Base-by-base conservation (phyloP, 2,113 vertebrate genomes). In the Sinocyclocheilus grahami region DNA sequence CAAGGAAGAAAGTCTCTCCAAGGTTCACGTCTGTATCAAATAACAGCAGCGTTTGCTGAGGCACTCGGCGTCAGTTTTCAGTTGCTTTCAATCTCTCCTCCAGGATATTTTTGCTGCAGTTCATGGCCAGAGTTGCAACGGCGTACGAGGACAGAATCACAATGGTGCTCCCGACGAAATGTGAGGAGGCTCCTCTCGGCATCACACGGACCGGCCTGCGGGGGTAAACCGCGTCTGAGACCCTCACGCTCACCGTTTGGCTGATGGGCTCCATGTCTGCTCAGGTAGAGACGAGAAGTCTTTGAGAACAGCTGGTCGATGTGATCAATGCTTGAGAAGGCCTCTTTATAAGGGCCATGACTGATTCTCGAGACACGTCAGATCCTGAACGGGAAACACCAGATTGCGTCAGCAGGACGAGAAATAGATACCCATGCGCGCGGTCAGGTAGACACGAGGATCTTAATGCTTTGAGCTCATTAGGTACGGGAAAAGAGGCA, bases 91-190 rank as follows among this genome's bases (percentile, higher is more conserved):
- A 82, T 84, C 90, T 90, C 39, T 91, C 90, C 55, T 92, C 91
- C 33, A 88, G 90, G 60, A 93, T 85, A 65, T 55, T 93, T 88
- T 94, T 94, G 74, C 93, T 92, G 51, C 88, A 93, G 92, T 94
- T 95, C 95, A 95, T 95, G 10, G 93, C 93, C 39, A 94, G 89
- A 4, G 92, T 92, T 42, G 94, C 92, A 53, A 93, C 85, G 0
- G 93, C 90, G 71, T 95, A 95, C 0, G 93, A 94, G 11, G 93
- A 94, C 83, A 94, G 89, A 89, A 95, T 95, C 63, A 93, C 51
- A 24, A 94, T 94, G 1, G 93, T 94, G 86, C 89, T 94, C 78
- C 94, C 90, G 16, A 95, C 94, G 74, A 95, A 95, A 55, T 93
- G 91, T 37, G 93, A 93, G 7, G 94, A 95, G 1, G 93, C 93